Conservation (phyloP, 2,113 vertebrate species). For the Balaenoptera acutorostrata region DNA sequence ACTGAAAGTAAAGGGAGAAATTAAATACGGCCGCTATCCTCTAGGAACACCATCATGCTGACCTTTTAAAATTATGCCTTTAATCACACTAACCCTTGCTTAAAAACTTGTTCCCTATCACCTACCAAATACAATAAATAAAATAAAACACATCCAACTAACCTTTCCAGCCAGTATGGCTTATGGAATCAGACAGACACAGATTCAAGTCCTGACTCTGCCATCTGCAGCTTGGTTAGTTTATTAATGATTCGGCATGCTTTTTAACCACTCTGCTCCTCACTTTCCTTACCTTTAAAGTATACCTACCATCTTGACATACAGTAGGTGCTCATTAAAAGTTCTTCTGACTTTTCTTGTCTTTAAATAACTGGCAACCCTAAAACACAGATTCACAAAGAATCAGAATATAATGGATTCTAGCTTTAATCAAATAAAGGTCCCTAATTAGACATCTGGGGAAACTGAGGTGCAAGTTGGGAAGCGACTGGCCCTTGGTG, state of each 20-base stretch:
- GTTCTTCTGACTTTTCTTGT: neutral
- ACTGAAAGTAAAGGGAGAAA: neutral
- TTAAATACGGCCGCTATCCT: neutral
- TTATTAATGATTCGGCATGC: neutral
- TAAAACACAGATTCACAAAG: neutral
- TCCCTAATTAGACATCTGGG: neutral
- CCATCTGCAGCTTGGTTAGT: neutral
- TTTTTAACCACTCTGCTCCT: neutral
- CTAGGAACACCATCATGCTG: neutral
- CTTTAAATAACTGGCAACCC: neutral
- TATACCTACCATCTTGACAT: neutral
- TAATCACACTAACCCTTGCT: neutral
- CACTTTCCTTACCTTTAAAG: neutral
- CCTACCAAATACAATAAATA: neutral
- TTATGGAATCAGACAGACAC: neutral
- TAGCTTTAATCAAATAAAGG: neutral
- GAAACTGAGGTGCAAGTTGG: neutral
- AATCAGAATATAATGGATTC: neutral
- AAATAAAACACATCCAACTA: neutral
- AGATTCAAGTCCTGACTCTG: neutral
- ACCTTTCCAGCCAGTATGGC: neutral
- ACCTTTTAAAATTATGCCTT: neutral
- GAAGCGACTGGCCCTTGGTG: neutral
- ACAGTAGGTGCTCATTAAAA: neutral
- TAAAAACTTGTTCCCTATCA: neutral